Evolutionary conservation across 2,113 vertebrate species (phyloP).

Genomic region (Telmatochromis brichardi): DNA sequence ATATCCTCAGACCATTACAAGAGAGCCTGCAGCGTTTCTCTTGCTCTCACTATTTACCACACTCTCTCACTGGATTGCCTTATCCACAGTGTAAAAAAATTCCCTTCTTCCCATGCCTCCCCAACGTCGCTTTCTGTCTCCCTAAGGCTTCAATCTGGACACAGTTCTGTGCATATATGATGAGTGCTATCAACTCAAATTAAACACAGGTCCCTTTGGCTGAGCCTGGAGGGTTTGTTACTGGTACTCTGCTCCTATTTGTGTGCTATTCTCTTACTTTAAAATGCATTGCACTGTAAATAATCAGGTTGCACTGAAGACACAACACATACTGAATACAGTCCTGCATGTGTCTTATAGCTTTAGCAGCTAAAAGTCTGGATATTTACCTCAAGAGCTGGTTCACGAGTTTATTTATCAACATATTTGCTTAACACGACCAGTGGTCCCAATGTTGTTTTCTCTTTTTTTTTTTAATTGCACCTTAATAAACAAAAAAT

Average conservation of each 20-base stretch:
- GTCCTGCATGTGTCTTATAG: not conserved
- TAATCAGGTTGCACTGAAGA: not conserved
- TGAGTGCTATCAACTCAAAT: constrained; percentile 16
- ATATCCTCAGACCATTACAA: constrained; percentile 29
- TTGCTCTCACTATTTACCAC: constrained; percentile 19
- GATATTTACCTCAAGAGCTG: not conserved
- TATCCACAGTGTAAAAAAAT: not conserved
- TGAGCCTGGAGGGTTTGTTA: not conserved
- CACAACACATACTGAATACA: not conserved
- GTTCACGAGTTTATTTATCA: not conserved
- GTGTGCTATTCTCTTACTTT: not conserved
- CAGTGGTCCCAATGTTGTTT: not conserved
- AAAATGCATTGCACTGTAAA: not conserved
- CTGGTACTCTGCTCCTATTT: not conserved
- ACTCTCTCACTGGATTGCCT: not conserved
- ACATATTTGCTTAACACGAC: rapidly evolving
- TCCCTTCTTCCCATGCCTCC: not conserved
- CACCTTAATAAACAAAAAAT: not conserved
- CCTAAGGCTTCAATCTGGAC: not conserved
- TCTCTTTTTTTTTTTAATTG: not conserved
- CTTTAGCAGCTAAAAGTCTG: not conserved
- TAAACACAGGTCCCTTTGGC: constrained; percentile 9
- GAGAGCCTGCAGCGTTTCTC: not conserved
- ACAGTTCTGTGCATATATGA: not conserved
- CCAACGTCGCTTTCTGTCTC: not conserved